These are phyloP conservation scores for Litoditis marina DNA, from an alignment of 2,888 invertebrate species.

Conservation along the genomic window DNA sequence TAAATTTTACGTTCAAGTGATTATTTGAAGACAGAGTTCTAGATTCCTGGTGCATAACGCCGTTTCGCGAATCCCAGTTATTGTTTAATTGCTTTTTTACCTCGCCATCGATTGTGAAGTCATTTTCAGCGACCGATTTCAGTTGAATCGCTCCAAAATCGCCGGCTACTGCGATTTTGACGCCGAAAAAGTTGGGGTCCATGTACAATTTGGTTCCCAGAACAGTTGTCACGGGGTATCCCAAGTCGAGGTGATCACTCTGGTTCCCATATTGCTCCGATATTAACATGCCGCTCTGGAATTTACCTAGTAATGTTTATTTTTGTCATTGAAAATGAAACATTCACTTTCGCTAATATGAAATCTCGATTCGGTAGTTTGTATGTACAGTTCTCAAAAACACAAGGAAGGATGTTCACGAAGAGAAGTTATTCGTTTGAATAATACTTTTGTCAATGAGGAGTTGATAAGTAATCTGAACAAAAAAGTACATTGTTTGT, in stretches of 20 bases:
- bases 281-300: slow-evolving; percentile 54
- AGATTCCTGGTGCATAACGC: slow-evolving; percentile 2
- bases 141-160: not conserved
- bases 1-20: not conserved
- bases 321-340: too few species aligned
- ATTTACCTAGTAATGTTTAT: too few species aligned
- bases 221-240: slow-evolving; percentile 59
- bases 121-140: slow-evolving; percentile 22
- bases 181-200: slow-evolving; percentile 61
- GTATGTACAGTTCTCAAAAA: too few species aligned
- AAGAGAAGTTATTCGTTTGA: too few species aligned
- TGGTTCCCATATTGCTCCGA: slow-evolving; percentile 47
- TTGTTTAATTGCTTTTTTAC: too few species aligned
- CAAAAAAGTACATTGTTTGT: too few species aligned
- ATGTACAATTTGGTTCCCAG: slow-evolving; percentile 56
- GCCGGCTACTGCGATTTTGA: slow-evolving; percentile 39
- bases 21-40: not conserved
- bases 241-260: slow-evolving; percentile 36
- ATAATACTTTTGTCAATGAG: too few species aligned
- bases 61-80: too few species aligned
- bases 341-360: too few species aligned
- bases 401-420: too few species aligned
- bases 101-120: slow-evolving; percentile 17
- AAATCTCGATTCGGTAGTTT: too few species aligned
- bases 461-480: too few species aligned